Conservation (phyloP, 1,140 invertebrate genomes). For the Cydia amplana region DNA sequence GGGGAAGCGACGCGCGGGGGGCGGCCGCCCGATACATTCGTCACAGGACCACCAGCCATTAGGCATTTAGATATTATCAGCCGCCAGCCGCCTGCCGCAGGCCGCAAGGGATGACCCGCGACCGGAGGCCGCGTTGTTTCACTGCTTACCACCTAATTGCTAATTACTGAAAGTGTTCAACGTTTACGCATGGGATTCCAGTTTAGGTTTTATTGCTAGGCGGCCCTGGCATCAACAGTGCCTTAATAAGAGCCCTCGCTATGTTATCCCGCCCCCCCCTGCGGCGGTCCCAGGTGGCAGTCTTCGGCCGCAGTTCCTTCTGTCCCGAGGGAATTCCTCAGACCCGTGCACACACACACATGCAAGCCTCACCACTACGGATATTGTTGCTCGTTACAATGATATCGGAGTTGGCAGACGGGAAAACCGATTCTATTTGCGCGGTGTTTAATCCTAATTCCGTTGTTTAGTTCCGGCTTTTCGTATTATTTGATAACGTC, state of each 20-base stretch:
- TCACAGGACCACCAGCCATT: slow-evolving; percentile 78
- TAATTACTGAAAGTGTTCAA: slow-evolving; percentile 74
- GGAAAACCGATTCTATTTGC: slow-evolving; percentile 26
- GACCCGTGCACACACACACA: slow-evolving; percentile 59
- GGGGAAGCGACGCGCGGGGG: slow-evolving; percentile 47
- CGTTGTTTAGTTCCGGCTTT: slow-evolving; percentile 20
- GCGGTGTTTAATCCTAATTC: slow-evolving; percentile 18
- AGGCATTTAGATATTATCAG: slow-evolving; percentile 79
- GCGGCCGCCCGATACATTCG: slow-evolving; percentile 69
- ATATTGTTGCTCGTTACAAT: slow-evolving; percentile 34
- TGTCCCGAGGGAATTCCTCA: slow-evolving; percentile 56
- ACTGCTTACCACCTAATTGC: slow-evolving; percentile 51
- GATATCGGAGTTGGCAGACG: not conserved
- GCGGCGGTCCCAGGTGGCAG: slow-evolving; percentile 65
- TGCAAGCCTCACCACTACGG: slow-evolving; percentile 33
- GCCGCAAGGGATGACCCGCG: slow-evolving; percentile 70
- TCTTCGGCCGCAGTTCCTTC: slow-evolving; percentile 68
- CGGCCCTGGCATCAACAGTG: slow-evolving; percentile 25
- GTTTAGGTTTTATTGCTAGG: slow-evolving; percentile 34
- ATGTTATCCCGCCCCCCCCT: slow-evolving; percentile 35
- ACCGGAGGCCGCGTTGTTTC: slow-evolving; percentile 66
- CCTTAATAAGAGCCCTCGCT: slow-evolving; percentile 25
- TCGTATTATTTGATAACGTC: slow-evolving; percentile 31
- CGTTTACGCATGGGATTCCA: slow-evolving; percentile 56
- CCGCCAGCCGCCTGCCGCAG: slow-evolving; percentile 38